A percentile compares a stretch with the other conserved stretches of the same genome.
Evolutionary conservation across 1,140 invertebrate species (phyloP).

Genomic region (Piezodorus guildinii): DNA sequence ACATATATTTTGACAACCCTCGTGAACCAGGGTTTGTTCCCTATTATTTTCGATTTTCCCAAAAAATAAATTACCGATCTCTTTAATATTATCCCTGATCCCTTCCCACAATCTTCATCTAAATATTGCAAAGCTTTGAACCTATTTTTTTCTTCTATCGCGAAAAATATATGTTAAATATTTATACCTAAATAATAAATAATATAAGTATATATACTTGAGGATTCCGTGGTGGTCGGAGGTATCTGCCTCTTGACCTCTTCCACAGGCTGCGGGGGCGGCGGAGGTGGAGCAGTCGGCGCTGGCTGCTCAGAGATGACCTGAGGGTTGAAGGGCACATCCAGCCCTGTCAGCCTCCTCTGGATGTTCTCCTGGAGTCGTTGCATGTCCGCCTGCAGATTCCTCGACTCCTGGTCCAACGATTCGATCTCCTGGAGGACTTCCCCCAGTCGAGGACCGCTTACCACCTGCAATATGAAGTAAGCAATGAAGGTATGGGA

Average conservation of each 20-base stretch:
- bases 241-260: background rate
- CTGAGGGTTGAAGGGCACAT: background rate
- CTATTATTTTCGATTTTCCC: too few relatives aligned
- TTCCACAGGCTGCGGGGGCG: background rate
- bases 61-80: too few relatives aligned
- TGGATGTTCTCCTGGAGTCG: slow-evolving; percentile 28
- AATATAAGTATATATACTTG: too few relatives aligned
- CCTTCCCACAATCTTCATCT: too few relatives aligned
- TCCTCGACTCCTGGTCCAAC: slow-evolving; percentile 20
- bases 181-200: too few relatives aligned
- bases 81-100: too few relatives aligned
- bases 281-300: background rate
- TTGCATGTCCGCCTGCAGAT: slow-evolving; percentile 24
- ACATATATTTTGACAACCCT: too few relatives aligned
- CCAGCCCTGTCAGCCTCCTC: slow-evolving; percentile 27
- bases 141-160: too few relatives aligned
- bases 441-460: background rate
- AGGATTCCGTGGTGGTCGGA: background rate
- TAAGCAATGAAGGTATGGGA: too few relatives aligned
- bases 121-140: too few relatives aligned
- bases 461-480: slow-evolving; percentile 9
- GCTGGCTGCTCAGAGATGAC: background rate
- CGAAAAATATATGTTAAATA: too few relatives aligned
- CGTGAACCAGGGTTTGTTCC: too few relatives aligned
- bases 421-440: slow-evolving; percentile 21